A percentile compares a stretch with the other conserved stretches of the same genome.
phyloP scores from a whole-genome alignment of 1,140 invertebrate species.

The Drosophila melanica region DNA sequence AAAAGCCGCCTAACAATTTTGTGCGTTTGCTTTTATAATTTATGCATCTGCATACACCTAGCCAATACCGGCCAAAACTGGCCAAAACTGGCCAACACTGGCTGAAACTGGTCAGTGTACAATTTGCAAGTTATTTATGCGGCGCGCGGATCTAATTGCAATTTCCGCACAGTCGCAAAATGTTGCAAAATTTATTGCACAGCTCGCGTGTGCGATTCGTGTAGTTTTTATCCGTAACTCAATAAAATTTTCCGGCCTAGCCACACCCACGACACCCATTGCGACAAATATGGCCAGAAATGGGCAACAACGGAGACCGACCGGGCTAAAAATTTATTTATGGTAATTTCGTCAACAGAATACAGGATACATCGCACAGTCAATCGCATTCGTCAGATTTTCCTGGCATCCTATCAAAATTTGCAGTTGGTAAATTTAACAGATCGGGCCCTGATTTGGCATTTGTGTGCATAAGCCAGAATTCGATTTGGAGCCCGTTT shows the following conservation, averaged over 20 bases:
- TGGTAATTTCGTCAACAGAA: slow-evolving; percentile 70
- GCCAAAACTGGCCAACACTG: slow-evolving; percentile 3
- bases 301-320: slow-evolving; percentile 17
- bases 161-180: slow-evolving; percentile 76
- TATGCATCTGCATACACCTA: slow-evolving; percentile 54
- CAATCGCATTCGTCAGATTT: slow-evolving; percentile 39
- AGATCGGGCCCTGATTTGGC: slow-evolving; percentile 59
- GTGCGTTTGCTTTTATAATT: slow-evolving; percentile 70
- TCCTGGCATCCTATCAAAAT: slow-evolving; percentile 56
- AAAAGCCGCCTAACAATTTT: slow-evolving; percentile 59
- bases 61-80: slow-evolving; percentile 32
- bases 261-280: slow-evolving; percentile 26
- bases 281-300: slow-evolving; percentile 53
- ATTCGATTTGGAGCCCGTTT: slow-evolving; percentile 28
- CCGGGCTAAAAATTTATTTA: slow-evolving; percentile 64
- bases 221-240: slow-evolving; percentile 52
- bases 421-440: slow-evolving; percentile 72
- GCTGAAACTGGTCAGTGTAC: slow-evolving; percentile 4
- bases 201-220: slow-evolving; percentile 1
- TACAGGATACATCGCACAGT: slow-evolving; percentile 2
- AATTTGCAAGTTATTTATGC: slow-evolving; percentile 74
- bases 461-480: slow-evolving; percentile 37
- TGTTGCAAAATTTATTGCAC: slow-evolving; percentile 71
- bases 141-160: slow-evolving; percentile 68
- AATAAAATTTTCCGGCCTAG: slow-evolving; percentile 57